phyloP scores from a whole-genome alignment of 2,113 vertebrate species.

The Neogobius melanostomus region DNA sequence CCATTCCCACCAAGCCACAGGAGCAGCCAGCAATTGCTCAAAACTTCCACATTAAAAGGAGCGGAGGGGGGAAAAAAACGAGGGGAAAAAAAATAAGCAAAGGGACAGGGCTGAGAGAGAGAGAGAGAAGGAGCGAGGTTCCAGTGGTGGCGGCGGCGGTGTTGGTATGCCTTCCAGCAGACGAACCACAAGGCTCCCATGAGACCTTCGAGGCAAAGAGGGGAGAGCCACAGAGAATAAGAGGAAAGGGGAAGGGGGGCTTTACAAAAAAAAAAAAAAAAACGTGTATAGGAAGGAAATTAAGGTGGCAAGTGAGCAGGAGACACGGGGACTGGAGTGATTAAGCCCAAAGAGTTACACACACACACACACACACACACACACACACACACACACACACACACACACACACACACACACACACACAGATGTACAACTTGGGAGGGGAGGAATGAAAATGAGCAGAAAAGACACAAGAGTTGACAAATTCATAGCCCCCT shows the following conservation, averaged over 20 bases:
- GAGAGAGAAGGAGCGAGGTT: conserved; percentile 61
- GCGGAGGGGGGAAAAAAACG: conserved; percentile 49
- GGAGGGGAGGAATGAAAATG: conserved; percentile 48
- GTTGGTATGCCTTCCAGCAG: conserved; percentile 75
- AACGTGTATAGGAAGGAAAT: conserved; percentile 24
- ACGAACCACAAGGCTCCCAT: conserved; percentile 73
- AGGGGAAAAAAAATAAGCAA: conserved; percentile 11
- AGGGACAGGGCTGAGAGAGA: conserved; percentile 45
- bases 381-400: no score
- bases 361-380: conserved; percentile 37
- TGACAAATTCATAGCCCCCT: conserved; percentile 66
- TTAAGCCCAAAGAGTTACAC: conserved; percentile 51
- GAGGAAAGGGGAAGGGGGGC: conserved; percentile 4
- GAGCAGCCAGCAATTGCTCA: conserved; percentile 80
- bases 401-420: conserved; percentile 18
- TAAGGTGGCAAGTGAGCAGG: conserved; percentile 15
- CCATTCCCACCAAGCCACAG: conserved; percentile 78
- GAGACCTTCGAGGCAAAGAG: conserved; percentile 61
- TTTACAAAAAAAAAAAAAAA: not conserved
- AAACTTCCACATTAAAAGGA: conserved; percentile 83
- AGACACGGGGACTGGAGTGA: conserved; percentile 20
- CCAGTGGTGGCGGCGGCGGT: conserved; percentile 75
- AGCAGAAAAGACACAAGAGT: conserved; percentile 60
- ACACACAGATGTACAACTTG: conserved; percentile 58
- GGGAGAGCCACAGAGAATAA: not conserved